Conservation (phyloP, 2,113 vertebrate genomes). For the Strix uralensis region DNA sequence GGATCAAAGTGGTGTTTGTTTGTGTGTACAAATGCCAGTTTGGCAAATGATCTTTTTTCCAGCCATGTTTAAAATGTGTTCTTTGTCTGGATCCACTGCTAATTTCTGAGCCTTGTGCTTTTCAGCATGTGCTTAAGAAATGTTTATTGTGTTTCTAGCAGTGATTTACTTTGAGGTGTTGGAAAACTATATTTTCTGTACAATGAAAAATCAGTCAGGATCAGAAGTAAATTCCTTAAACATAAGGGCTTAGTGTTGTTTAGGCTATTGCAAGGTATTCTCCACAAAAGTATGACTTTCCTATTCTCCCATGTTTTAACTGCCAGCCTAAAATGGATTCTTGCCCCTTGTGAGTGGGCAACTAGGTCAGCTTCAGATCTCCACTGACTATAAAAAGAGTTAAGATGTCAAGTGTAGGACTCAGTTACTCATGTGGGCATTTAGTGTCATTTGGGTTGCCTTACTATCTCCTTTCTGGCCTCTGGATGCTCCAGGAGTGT, state of each 20-base stretch:
- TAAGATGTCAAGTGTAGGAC: neutral
- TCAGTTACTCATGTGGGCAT: neutral
- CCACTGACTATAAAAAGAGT: neutral
- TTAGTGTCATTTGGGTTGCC: neutral
- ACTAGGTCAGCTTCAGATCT: neutral
- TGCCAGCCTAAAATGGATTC: neutral
- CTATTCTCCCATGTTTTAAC: neutral
- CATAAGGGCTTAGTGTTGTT: neutral
- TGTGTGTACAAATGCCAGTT: neutral
- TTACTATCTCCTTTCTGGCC: neutral
- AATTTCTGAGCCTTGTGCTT: neutral
- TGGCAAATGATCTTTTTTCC: neutral
- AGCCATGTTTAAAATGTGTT: neutral
- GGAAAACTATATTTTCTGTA: neutral
- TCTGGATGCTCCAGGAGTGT: neutral
- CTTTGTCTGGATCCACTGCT: neutral
- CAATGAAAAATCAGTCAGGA: neutral
- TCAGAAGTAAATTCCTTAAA: neutral
- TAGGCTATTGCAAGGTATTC: neutral
- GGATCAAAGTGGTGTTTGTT: neutral
- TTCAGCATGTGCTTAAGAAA: neutral
- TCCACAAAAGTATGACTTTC: neutral
- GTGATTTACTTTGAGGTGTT: neutral
- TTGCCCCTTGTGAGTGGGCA: neutral
- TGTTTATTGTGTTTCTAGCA: neutral